These are phyloP conservation scores for Caenorhabditis wallacei DNA, from an alignment of 2,888 invertebrate species.

Conservation along the genomic window DNA sequence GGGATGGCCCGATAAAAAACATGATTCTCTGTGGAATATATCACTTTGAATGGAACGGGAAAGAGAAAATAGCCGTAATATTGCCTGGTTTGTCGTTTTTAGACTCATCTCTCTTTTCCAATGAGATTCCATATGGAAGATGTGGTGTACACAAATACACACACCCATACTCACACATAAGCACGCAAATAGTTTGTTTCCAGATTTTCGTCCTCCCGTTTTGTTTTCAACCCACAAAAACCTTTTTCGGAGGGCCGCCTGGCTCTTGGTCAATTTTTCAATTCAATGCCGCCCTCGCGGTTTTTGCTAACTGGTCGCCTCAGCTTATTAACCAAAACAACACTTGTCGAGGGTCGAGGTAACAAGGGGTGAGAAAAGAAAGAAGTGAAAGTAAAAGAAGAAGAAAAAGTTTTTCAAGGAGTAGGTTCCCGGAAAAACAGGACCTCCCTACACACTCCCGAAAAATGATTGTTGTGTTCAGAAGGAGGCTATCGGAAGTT, in stretches of 20 bases:
- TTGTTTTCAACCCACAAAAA: constrained; percentile 43
- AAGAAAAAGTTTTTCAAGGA: constrained; percentile 7
- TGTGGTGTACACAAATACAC: constrained; percentile 21
- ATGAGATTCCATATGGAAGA: constrained; percentile 33
- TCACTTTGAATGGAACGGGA: constrained; percentile 16
- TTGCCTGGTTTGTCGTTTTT: constrained; percentile 40
- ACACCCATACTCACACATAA: constrained; percentile 18
- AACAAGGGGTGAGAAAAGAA: constrained; percentile 1
- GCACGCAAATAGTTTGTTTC: constrained; percentile 52
- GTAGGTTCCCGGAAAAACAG: constrained; percentile 23
- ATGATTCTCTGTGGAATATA: constrained; percentile 30
- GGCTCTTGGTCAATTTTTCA: constrained; percentile 46
- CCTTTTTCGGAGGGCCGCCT: constrained; percentile 8
- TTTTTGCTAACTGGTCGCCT: constrained; percentile 45
- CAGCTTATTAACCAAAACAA: constrained; percentile 53
- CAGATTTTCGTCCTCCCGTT: constrained; percentile 41
- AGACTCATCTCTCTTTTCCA: constrained; percentile 13
- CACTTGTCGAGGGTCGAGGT: constrained; percentile 3
- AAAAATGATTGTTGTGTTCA: constrained; percentile 48
- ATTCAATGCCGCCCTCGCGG: constrained; percentile 48
- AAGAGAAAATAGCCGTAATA: constrained; percentile 25
- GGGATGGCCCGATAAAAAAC: constrained; percentile 25
- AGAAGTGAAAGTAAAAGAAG: neutral
- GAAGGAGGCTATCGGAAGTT: constrained; percentile 42
- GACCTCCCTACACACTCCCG: neutral